A percentile compares a stretch with the other conserved stretches of the same genome.
Conservation (phyloP, 2,113 vertebrate species). For the Mobula hypostoma region DNA sequence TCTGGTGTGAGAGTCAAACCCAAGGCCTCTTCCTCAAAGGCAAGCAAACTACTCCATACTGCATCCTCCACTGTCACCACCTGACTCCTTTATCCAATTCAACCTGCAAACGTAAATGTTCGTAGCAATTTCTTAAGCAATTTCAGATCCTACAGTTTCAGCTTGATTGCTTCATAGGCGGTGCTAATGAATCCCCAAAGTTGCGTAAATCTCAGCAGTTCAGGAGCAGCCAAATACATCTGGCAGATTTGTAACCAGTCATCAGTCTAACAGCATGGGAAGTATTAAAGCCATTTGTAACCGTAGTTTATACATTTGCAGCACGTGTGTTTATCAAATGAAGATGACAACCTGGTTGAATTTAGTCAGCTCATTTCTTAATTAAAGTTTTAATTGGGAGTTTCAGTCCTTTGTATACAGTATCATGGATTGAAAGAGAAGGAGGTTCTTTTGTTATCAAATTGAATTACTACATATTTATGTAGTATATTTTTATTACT, state of each 20-base stretch:
- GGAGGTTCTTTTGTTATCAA: too few species aligned
- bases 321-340: background rate
- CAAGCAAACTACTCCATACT: too few species aligned
- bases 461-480: too few species aligned
- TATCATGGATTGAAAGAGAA: background rate
- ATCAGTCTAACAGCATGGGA: background rate
- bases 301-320: background rate
- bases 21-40: too few species aligned
- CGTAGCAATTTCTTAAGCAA: background rate
- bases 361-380: background rate
- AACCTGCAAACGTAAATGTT: background rate
- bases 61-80: too few species aligned
- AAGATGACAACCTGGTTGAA: background rate
- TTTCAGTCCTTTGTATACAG: background rate
- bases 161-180: background rate
- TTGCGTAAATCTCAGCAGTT: background rate
- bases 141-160: background rate
- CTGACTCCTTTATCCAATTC: background rate
- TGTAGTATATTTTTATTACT: too few species aligned
- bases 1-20: too few species aligned
- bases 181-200: constrained; percentile 2
- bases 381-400: background rate
- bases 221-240: background rate
- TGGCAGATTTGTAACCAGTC: constrained; percentile 17
- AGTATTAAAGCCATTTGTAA: background rate